Percentiles rank a stretch among this genome's conserved stretches.
phyloP scores from a whole-genome alignment of 2,797 vertebrate genomes.

The Lutra lutra region DNA sequence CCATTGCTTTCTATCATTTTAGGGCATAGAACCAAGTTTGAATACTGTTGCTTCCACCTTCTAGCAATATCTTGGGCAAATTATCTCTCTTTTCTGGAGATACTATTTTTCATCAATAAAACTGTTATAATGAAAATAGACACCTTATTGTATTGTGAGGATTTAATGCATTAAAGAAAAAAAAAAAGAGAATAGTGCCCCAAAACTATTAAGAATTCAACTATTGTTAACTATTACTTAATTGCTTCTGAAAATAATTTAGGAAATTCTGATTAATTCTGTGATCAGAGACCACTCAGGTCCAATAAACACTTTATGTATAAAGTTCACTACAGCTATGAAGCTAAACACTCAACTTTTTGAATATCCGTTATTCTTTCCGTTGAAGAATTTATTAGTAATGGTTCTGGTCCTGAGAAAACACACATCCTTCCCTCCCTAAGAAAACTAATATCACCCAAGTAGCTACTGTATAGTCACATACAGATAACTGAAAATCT shows the following conservation, averaged over 20 bases:
- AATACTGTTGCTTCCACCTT: not conserved
- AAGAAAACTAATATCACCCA: not conserved
- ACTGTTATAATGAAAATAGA: not conserved
- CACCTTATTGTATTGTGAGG: not conserved
- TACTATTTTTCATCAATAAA: not conserved
- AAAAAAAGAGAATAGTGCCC: not conserved
- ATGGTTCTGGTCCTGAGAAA: constrained; percentile 18
- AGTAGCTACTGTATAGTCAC: not conserved
- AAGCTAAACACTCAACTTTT: not conserved
- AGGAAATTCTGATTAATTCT: not conserved
- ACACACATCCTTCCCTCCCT: not conserved
- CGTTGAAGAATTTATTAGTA: not conserved
- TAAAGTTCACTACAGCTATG: not conserved
- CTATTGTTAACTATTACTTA: not conserved
- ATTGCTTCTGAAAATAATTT: constrained; percentile 35
- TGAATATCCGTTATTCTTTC: not conserved
- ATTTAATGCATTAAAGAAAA: not conserved
- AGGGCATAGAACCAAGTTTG: not conserved
- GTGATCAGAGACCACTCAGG: not conserved
- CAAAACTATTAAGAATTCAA: not conserved
- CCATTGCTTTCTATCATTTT: not conserved
- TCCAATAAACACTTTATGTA: not conserved
- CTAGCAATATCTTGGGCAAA: not conserved
- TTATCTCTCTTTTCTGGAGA: not conserved
- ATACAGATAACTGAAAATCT: not conserved